Evolutionary conservation across 1,140 invertebrate genomes (phyloP).

Genomic region (Scaptomyza pallida): DNA sequence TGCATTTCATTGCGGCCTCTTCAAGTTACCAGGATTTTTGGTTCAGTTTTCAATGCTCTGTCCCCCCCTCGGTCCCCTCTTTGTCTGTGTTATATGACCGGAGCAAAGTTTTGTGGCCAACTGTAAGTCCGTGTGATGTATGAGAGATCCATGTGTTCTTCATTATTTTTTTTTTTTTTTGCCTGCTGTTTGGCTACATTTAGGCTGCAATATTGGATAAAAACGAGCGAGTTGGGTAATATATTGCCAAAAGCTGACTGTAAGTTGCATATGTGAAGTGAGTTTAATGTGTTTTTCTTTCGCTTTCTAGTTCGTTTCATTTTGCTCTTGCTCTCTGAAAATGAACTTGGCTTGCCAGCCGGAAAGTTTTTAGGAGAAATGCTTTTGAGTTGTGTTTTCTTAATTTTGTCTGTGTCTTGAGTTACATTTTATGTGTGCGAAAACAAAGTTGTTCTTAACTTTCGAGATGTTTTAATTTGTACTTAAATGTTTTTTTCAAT

Average conservation of each 20-base stretch:
- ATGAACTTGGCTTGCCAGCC: conserved; percentile 18
- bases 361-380: conserved; percentile 7
- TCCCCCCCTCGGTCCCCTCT: too few relatives aligned
- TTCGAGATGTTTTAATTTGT: not conserved
- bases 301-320: not conserved
- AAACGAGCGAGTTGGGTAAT: conserved; percentile 42
- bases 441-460: not conserved
- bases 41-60: conserved; percentile 22
- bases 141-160: conserved; percentile 28
- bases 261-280: conserved; percentile 24
- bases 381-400: conserved; percentile 4
- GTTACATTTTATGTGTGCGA: conserved; percentile 3
- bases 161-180: conserved; percentile 3
- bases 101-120: conserved; percentile 45
- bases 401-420: conserved; percentile 16
- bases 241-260: conserved; percentile 25
- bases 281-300: conserved; percentile 16
- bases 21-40: conserved; percentile 37
- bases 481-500: not conserved
- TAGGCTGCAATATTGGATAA: conserved; percentile 52
- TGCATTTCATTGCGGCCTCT: conserved; percentile 56
- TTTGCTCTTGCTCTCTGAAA: not conserved
- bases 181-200: not conserved
- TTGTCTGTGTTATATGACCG: conserved; percentile 33
- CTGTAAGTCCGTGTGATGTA: conserved; percentile 46